These are phyloP conservation scores for Corythornis vintsioides DNA, from an alignment of 2,113 vertebrate species.

Conservation along the genomic window DNA sequence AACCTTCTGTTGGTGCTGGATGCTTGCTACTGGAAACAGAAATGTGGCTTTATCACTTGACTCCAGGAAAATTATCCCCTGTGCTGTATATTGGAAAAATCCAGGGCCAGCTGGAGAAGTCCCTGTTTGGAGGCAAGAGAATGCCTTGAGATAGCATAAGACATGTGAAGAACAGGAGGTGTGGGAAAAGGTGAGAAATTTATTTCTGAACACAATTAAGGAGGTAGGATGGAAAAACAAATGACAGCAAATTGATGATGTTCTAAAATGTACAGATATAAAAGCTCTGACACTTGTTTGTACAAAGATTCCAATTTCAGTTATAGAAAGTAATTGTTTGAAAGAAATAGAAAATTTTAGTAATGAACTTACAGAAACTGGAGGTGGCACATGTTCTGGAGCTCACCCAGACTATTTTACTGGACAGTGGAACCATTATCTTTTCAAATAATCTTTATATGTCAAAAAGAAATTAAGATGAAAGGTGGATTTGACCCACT, in stretches of 20 bases:
- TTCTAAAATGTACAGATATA: neutral
- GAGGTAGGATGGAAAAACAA: neutral
- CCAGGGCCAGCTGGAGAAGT: neutral
- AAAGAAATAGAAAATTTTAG: neutral
- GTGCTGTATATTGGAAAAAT: slow-evolving; percentile 37
- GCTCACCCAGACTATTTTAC: neutral
- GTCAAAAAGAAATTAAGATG: neutral
- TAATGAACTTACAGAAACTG: neutral
- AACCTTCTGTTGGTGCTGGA: neutral
- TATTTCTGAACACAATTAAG: neutral
- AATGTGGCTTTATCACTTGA: slow-evolving; percentile 59
- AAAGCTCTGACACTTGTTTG: neutral
- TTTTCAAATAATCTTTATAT: neutral
- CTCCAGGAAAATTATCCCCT: slow-evolving; percentile 38
- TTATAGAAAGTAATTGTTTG: neutral
- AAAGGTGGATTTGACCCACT: neutral
- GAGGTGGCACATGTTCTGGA: neutral
- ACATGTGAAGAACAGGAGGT: neutral
- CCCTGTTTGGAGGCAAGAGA: neutral
- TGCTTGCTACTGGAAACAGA: slow-evolving; percentile 59
- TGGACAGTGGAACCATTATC: neutral
- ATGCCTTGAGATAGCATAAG: neutral
- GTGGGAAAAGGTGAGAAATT: neutral
- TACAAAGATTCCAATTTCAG: neutral
- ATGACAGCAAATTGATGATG: neutral